These are phyloP conservation scores for Battus philenor DNA, from an alignment of 1,140 invertebrate species.

Conservation along the genomic window DNA sequence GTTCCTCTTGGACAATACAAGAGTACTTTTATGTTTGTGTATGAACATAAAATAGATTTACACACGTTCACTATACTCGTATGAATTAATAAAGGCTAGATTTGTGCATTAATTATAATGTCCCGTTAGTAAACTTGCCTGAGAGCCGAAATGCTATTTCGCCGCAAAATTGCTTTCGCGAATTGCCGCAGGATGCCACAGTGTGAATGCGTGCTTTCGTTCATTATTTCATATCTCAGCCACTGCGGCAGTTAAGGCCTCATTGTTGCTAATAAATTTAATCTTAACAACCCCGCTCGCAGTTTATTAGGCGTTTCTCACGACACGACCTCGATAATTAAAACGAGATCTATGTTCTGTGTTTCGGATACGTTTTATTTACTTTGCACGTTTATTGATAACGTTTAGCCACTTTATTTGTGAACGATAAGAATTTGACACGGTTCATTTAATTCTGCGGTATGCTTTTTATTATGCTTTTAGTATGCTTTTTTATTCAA, in stretches of 20 bases:
- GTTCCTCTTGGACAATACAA: too few relatives aligned
- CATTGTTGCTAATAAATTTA: conserved; percentile 43
- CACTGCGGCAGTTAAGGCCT: conserved; percentile 20
- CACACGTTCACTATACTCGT: too few relatives aligned
- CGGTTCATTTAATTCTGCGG: neutral
- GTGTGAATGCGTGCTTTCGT: conserved; percentile 30
- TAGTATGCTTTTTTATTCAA: too few relatives aligned
- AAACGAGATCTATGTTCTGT: conserved; percentile 17
- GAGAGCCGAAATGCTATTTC: conserved; percentile 4
- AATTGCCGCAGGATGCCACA: conserved; percentile 14
- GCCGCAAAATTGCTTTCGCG: conserved; percentile 7
- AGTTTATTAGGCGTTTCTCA: conserved; percentile 36
- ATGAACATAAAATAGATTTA: too few relatives aligned
- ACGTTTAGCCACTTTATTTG: neutral
- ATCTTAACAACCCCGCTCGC: conserved; percentile 27
- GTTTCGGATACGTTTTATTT: conserved; percentile 10
- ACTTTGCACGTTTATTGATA: neutral
- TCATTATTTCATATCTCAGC: conserved; percentile 38
- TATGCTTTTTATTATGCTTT: too few relatives aligned
- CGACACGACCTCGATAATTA: conserved; percentile 25
- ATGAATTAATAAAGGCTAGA: too few relatives aligned
- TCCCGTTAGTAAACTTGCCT: neutral
- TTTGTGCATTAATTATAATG: neutral
- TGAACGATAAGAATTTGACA: neutral
- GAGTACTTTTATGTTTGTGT: too few relatives aligned